Evolutionary conservation across 2,888 invertebrate species (phyloP).

Genomic region (Machimus atricapillus): DNA sequence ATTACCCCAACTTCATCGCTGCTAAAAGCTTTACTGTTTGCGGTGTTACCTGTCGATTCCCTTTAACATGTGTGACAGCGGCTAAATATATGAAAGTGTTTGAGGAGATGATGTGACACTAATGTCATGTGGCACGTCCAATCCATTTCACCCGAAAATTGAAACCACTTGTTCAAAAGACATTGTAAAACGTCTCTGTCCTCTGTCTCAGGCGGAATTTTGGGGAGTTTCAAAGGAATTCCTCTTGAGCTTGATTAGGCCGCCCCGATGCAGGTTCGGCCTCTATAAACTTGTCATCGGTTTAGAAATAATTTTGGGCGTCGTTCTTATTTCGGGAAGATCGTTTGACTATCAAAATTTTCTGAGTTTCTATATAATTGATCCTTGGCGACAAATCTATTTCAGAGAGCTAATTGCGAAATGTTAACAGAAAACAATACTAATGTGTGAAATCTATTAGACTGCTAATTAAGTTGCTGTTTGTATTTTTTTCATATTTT

Average conservation of each 20-base stretch:
- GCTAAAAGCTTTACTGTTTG: not conserved
- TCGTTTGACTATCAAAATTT: not conserved
- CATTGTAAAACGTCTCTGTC: not conserved
- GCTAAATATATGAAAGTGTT: not conserved
- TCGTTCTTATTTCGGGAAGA: not conserved
- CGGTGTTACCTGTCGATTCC: not conserved
- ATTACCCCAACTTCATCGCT: not conserved
- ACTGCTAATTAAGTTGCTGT: not conserved
- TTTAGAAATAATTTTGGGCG: not conserved
- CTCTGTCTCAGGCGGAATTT: not conserved
- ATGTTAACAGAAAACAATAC: not conserved
- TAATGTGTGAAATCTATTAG: not conserved
- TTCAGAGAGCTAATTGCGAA: not conserved
- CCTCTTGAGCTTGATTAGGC: not conserved
- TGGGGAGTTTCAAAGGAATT: not conserved
- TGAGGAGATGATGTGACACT: not conserved
- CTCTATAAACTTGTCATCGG: not conserved
- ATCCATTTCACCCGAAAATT: not conserved
- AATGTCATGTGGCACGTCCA: not conserved
- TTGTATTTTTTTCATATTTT: not conserved
- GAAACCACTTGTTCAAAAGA: not conserved
- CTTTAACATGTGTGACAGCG: not conserved
- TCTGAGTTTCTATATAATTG: not conserved
- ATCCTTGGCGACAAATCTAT: not conserved
- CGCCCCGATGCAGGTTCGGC: not conserved